Evolutionary conservation across 2,797 vertebrate genomes (phyloP).

Genomic region (Macropus fuliginosus): DNA sequence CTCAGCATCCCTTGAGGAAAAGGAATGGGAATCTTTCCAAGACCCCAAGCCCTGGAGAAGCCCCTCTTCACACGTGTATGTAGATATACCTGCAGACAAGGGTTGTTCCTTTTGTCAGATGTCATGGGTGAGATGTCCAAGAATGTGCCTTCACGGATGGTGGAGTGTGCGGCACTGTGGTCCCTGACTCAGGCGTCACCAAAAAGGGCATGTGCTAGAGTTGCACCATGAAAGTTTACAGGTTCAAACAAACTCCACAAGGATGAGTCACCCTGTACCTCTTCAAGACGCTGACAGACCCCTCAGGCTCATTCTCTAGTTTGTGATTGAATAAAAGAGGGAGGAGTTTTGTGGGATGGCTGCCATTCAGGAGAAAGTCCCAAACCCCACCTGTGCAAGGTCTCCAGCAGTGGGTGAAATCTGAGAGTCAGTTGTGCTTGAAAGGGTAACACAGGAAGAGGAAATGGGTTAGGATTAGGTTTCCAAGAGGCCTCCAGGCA

Average conservation of each 20-base stretch:
- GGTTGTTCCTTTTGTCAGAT: neutral
- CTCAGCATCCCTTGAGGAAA: neutral
- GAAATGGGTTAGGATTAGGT: neutral
- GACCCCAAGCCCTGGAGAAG: neutral
- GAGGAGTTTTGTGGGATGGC: neutral
- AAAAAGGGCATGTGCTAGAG: too few species aligned
- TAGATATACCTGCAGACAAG: neutral
- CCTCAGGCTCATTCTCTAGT: slow-evolving; percentile 28
- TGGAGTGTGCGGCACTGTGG: neutral
- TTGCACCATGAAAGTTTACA: slow-evolving; percentile 2
- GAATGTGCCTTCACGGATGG: neutral
- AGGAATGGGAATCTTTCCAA: neutral
- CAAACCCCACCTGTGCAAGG: neutral
- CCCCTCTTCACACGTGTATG: neutral
- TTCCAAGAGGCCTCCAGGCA: neutral
- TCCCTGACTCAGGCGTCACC: neutral
- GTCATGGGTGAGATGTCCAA: neutral
- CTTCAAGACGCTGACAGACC: slow-evolving; percentile 55
- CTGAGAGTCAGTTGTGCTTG: neutral
- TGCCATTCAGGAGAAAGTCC: slow-evolving; percentile 45
- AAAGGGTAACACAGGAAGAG: neutral
- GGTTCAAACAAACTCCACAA: slow-evolving; percentile 51
- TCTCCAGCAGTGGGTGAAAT: neutral
- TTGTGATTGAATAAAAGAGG: slow-evolving; percentile 49
- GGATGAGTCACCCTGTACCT: slow-evolving; percentile 53